Base-by-base conservation (phyloP, 2,797 vertebrate species). In the Tympanoctomys barrerae region DNA sequence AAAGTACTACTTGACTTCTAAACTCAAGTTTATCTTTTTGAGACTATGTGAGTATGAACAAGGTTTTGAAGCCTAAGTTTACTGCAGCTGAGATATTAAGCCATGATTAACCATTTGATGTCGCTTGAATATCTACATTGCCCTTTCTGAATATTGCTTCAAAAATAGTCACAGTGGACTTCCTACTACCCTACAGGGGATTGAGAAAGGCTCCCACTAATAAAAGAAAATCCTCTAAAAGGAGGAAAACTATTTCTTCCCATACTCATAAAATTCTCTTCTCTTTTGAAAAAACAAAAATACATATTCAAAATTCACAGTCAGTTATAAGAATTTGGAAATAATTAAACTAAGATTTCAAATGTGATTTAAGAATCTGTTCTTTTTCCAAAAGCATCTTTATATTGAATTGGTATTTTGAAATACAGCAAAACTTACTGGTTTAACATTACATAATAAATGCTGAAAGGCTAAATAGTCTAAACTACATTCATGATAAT, bases 371-470 rank as follows among this genome's bases (percentile, higher is more conserved):
- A 33, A 39, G 6, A 89, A 77, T 86, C 7, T 49, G 4, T 66
- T 14, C 33, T 75, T 70, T 90, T 85, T 61, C n/a, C 16, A 49
- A 54, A 78, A 13, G 14, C 7, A 71, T 71, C 36, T 92, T 90
- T 95, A 54, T 33, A 61, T 81, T 73, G 77, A 94, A 68, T 54
- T 52, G 10, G 1, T 57, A 75, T 84, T 94, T 95, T 84, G 22
- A 90, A 96, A 73, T 75, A 71, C 0, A 89, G 33, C 8, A 79
- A 91, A 92, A 77, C 2, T 84, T 89, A 94, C 9, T 82, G 52
- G 59, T 95, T 94, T 94, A 21, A 36, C 71, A 57, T 96, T 94
- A 71, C 4, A 85, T 78, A 87, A 87, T 77, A 66, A 93, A 77
- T 64, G 12, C 82, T 94, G 21, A 14, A 96, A 87, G 79, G 75